phyloP scores from a whole-genome alignment of 2,888 invertebrate genomes.

The Agonopterix subpropinquella region DNA sequence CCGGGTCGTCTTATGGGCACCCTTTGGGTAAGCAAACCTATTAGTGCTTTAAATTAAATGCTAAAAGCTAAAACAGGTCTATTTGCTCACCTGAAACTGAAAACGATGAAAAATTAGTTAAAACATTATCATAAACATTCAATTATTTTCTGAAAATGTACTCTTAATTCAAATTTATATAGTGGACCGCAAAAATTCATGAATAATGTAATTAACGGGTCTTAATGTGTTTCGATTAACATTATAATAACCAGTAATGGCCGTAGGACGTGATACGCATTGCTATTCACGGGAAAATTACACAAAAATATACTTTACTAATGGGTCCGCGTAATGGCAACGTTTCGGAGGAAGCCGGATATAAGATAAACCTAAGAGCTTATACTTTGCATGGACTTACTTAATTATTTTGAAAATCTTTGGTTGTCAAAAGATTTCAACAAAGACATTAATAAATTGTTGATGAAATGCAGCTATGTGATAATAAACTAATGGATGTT shows the following conservation, averaged over 20 bases:
- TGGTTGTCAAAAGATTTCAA: no score
- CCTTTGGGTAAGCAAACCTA: no score
- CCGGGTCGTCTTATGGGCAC: no score
- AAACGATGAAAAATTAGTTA: not conserved
- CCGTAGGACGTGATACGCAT: slow-evolving; percentile 2
- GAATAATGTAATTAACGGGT: slow-evolving; percentile 5
- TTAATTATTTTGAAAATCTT: no score
- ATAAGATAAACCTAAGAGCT: no score
- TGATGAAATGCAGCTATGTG: no score
- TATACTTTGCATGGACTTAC: no score
- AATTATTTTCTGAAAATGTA: not conserved
- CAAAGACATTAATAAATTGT: no score
- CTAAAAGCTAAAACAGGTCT: not conserved
- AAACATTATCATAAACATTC: not conserved
- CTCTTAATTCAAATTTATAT: not conserved
- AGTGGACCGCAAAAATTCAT: slow-evolving; percentile 1
- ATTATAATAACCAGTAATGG: slow-evolving; percentile 5
- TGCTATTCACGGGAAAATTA: not conserved
- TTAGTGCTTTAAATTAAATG: no score
- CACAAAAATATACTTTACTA: not conserved
- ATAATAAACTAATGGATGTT: no score
- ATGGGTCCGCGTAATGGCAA: not conserved
- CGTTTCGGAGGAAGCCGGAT: not conserved
- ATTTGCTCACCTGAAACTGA: not conserved
- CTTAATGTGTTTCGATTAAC: slow-evolving; percentile 6